Evolutionary conservation across 2,113 vertebrate genomes (phyloP).

Genomic region (Columba janthina): DNA sequence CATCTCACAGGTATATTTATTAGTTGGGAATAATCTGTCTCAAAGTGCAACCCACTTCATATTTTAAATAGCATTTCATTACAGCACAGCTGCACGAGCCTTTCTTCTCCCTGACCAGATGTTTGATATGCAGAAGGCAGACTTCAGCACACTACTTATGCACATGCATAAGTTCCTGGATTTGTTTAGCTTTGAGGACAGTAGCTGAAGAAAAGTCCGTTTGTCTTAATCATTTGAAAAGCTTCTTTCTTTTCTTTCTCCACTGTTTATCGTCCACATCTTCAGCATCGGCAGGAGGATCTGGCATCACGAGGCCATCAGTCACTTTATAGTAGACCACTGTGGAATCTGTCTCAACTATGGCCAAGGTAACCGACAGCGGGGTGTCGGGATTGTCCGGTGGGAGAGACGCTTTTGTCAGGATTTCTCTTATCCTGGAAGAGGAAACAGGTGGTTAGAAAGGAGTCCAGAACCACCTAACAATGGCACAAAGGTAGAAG

Average conservation of each 20-base stretch:
- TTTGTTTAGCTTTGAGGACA: conserved; percentile 16
- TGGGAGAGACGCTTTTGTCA: conserved; percentile 65
- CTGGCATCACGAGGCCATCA: conserved; percentile 90
- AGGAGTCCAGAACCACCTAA: neutral
- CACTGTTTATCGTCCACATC: conserved; percentile 54
- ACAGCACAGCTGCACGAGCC: neutral
- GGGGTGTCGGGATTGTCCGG: conserved; percentile 45
- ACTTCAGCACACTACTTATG: neutral
- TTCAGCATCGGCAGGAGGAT: conserved; percentile 79
- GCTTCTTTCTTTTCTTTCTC: conserved; percentile 65
- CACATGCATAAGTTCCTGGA: neutral
- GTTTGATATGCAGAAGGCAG: neutral
- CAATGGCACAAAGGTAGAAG: neutral
- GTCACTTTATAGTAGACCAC: conserved; percentile 93
- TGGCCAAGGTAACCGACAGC: conserved; percentile 81
- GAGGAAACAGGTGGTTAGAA: neutral
- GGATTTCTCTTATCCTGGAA: conserved; percentile 75
- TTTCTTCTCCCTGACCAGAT: neutral
- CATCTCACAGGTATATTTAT: neutral
- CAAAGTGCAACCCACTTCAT: neutral
- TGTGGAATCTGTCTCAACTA: conserved; percentile 92
- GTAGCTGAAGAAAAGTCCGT: neutral
- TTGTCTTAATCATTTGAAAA: conserved; percentile 29
- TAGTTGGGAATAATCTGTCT: neutral
- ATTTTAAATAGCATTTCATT: neutral